Evolutionary conservation across 2,888 invertebrate species (phyloP).

Genomic region (Pyralis farinalis): DNA sequence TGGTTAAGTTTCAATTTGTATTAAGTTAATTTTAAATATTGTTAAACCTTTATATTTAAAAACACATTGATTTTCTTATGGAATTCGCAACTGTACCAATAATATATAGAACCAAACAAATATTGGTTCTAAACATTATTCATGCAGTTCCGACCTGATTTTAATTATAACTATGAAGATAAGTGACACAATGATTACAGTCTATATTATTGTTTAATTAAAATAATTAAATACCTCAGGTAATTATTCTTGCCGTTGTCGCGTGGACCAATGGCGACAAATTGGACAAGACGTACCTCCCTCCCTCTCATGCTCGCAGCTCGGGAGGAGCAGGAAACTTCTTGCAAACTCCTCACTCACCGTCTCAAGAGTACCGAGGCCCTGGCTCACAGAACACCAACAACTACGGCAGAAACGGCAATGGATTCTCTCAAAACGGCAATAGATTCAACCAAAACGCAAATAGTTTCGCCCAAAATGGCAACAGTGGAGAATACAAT

Average conservation of each 20-base stretch:
- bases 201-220: too few relatives aligned
- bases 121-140: too few relatives aligned
- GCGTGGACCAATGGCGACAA: conserved; percentile 54
- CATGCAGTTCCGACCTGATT: too few relatives aligned
- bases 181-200: too few relatives aligned
- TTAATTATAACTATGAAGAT: too few relatives aligned
- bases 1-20: too few relatives aligned
- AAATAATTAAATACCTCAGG: conserved; percentile 36
- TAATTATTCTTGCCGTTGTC: conserved; percentile 48
- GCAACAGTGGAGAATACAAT: too few relatives aligned
- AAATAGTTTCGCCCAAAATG: conserved; percentile 19
- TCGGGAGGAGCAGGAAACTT: conserved; percentile 48
- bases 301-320: conserved; percentile 45
- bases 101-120: too few relatives aligned
- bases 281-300: conserved; percentile 62
- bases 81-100: too few relatives aligned
- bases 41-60: too few relatives aligned
- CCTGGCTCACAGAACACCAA: conserved; percentile 21
- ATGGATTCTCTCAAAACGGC: conserved; percentile 17
- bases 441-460: conserved; percentile 14
- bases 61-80: too few relatives aligned
- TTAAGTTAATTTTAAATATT: too few relatives aligned
- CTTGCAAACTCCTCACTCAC: conserved; percentile 43
- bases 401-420: conserved; percentile 20
- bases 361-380: conserved; percentile 12